A percentile compares a stretch with the other conserved stretches of the same genome.
These are phyloP conservation scores for Acromyrmex heyeri DNA, from an alignment of 1,140 invertebrate genomes.

Conservation along the genomic window DNA sequence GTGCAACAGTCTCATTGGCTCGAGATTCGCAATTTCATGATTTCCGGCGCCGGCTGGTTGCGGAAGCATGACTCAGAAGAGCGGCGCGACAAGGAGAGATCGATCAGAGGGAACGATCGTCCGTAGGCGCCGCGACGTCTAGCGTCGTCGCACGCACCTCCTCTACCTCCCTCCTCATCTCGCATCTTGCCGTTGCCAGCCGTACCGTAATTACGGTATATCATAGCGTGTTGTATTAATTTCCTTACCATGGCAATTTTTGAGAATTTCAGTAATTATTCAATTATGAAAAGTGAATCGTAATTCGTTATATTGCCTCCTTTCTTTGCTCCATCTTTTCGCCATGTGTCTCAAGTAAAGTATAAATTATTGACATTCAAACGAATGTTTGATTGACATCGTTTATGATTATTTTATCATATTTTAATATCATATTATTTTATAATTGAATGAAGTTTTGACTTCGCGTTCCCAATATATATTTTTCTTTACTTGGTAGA, in stretches of 20 bases:
- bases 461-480: neutral
- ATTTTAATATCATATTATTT: neutral
- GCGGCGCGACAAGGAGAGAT: constrained; percentile 80
- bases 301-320: neutral
- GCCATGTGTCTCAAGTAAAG: neutral
- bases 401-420: neutral
- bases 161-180: constrained; percentile 48
- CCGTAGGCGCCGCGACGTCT: constrained; percentile 85
- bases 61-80: constrained; percentile 83
- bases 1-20: neutral
- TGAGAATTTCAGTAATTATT: constrained; percentile 9
- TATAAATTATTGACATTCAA: neutral
- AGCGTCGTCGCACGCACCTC: constrained; percentile 81
- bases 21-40: constrained; percentile 28
- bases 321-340: neutral
- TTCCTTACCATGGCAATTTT: constrained; percentile 4
- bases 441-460: neutral
- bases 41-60: constrained; percentile 60
- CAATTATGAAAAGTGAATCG: constrained; percentile 5
- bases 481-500: neutral
- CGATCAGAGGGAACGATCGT: constrained; percentile 85
- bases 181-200: neutral
- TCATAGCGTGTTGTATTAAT: constrained; percentile 6
- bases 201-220: constrained; percentile 34
- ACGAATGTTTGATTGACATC: neutral